Evolutionary conservation across 2,113 vertebrate species (phyloP), one percentile per base, ranked within the genome.

Genomic region (Polypterus senegalus): DNA sequence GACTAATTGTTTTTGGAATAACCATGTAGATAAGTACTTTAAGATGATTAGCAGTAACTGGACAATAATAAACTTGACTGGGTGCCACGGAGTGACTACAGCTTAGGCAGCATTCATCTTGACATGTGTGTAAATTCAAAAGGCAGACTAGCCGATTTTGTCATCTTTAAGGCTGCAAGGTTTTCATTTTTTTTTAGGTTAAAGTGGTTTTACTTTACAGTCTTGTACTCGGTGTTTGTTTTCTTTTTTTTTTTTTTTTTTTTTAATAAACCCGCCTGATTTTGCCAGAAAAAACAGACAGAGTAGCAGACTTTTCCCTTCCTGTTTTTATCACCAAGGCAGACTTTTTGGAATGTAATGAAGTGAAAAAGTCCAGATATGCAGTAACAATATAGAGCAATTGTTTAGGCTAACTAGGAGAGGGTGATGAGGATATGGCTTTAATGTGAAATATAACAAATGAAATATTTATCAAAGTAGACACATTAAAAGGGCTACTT

Each of bases 1-100:
- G 81, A 80, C 78, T 82, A 84, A 88, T 91, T 88, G 85, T 88
- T 86, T 90, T 80, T 81, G 81, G 77, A 81, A 77, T 84, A 82
- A 88, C 83, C 84, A 75, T 71, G 84, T 85, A 72, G 69, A 65
- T 7, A 63, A 75, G 73, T 75, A 79, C 83, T 83, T 82, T 79
- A 75, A 78, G 70, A 83, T 79, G 77, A 84, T 82, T 79, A 82
- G 69, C 71, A 77, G 70, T 81, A 80, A 77, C 54, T 66, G 77
- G 81, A 74, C 76, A 79, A 76, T 76, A 70, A 65, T 77, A 83
- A 84, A 82, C 72, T 79, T 84, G 80, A 76, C 70, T 73, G 61
- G 46, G 74, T 76, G 75, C 69, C 71, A 71, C 69, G 74, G 69
- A 76, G 66, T 74, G 70, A 74, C 69, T 64, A 67, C 66, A 65